Conservation (phyloP, 1,140 invertebrate species). For the Hydropsyche tenuis region DNA sequence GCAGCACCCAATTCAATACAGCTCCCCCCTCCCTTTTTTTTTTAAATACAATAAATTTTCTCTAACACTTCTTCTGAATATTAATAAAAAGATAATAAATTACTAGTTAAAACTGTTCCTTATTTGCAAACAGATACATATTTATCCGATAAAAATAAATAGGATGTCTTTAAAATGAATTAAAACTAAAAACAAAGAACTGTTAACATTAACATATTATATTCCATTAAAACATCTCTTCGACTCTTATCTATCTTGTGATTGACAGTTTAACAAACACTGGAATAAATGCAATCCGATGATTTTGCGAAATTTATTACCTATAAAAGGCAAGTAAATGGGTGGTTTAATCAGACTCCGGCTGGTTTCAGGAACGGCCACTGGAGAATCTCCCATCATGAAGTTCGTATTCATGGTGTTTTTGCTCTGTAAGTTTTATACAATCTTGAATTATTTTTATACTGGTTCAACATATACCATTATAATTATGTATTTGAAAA, state of each 20-base stretch:
- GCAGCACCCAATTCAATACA: no score
- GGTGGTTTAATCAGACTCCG: neutral
- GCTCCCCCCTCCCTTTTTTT: no score
- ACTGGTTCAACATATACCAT: neutral
- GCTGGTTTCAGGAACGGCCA: conserved; percentile 1
- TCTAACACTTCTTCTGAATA: no score
- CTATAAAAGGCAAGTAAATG: neutral
- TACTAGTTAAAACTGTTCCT: no score
- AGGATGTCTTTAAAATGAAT: no score
- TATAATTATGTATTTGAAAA: conserved; percentile 7
- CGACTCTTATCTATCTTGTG: no score
- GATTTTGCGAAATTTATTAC: neutral
- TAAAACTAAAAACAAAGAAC: neutral
- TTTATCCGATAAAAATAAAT: no score
- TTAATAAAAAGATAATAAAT: no score
- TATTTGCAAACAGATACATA: no score
- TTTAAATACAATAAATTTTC: no score
- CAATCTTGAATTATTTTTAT: neutral
- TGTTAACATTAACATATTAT: neutral
- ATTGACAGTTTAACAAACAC: neutral
- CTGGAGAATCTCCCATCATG: conserved; percentile 25
- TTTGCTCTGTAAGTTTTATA: conserved; percentile 18
- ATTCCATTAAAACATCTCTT: no score
- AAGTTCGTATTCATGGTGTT: conserved; percentile 23
- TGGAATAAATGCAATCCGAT: neutral